Evolutionary conservation across 2,888 invertebrate species (phyloP), one percentile per base, ranked within the genome.

Genomic region (Toxonevra muliebris): DNA sequence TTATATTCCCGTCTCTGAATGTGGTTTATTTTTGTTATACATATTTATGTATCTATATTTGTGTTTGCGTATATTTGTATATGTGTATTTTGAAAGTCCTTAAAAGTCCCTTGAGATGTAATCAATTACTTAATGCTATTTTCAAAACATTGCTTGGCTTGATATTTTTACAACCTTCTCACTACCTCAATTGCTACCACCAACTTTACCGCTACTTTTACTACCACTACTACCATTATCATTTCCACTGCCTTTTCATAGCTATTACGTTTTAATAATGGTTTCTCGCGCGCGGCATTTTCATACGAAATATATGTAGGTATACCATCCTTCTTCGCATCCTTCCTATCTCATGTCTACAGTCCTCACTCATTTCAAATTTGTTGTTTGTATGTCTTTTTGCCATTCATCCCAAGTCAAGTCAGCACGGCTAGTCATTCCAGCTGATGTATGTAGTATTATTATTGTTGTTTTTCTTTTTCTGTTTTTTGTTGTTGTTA

Each of bases 91-190:
- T 58, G n/a, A 70, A 59, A 66, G 62, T 76, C 76, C 79, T 77
- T 80, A 77, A 78, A 77, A 81, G 76, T 82, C 83, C 81, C 83
- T 75, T 72, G 83, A 82, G 84, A 83, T 79, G 82, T 82, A 83
- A 83, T 83, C 83, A 83, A 83, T 83, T 83, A 83, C 83, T 83
- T 83, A 83, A 79, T 81, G 81, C 76, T 77, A 78, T 78, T 70
- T 70, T 63, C 61, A 57, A 41, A 65, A 40, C 55, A 48, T 30
- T 15, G 40, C 41, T 12, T 55, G 30, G 30, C 30, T 55, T 30
- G 11, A 20, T 54, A 9, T 19, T 54, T 19, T 54, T 17, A 20
- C 19, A 54, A 12, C 12, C 54, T 30, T 20, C 20, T 54, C 1
- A 17, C 19, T 12, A 15, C 52, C 52, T 52, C 59, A 45, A 45